These are phyloP conservation scores for Ectobius pallidus DNA, from an alignment of 2,888 invertebrate genomes.

Conservation along the genomic window DNA sequence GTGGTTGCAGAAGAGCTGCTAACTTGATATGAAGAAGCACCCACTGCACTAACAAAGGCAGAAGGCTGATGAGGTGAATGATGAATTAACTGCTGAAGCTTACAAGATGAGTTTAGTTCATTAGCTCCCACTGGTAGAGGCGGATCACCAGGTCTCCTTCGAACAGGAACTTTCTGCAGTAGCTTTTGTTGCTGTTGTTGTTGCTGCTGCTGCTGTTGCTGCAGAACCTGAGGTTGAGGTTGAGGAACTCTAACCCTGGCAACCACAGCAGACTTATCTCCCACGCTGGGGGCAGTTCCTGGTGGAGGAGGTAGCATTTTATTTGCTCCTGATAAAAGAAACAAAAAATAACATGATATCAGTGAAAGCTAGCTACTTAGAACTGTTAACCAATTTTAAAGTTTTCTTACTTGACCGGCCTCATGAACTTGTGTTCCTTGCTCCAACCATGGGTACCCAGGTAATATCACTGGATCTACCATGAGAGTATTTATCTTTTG, in stretches of 20 bases:
- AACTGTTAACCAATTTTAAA: too few species aligned
- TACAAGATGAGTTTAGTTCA: slow-evolving; percentile 2
- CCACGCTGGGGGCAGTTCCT: not conserved
- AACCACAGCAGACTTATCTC: slow-evolving; percentile 50
- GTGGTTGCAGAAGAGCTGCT: slow-evolving; percentile 6
- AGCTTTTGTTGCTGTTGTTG: slow-evolving; percentile 20
- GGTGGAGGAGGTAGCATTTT: slow-evolving; percentile 21
- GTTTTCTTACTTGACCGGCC: too few species aligned
- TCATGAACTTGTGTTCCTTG: too few species aligned
- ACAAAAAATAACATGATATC: too few species aligned
- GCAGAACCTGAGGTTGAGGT: slow-evolving; percentile 22
- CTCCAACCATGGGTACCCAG: too few species aligned
- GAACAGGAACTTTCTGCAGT: slow-evolving; percentile 53
- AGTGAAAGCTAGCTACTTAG: too few species aligned
- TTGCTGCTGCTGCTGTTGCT: slow-evolving; percentile 24
- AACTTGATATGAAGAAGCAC: slow-evolving; percentile 23
- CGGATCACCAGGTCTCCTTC: slow-evolving; percentile 37
- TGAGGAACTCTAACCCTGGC: slow-evolving; percentile 50
- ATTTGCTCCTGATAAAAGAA: slow-evolving; percentile 11
- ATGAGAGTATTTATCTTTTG: too few species aligned
- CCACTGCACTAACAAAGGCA: slow-evolving; percentile 26
- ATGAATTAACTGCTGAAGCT: slow-evolving; percentile 19
- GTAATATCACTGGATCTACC: too few species aligned
- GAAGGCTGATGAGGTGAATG: slow-evolving; percentile 21
- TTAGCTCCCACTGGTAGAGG: slow-evolving; percentile 19